Percentiles rank a stretch among this genome's conserved stretches.
phyloP scores from a whole-genome alignment of 1,140 invertebrate species.

The Drosophila pallidifrons region DNA sequence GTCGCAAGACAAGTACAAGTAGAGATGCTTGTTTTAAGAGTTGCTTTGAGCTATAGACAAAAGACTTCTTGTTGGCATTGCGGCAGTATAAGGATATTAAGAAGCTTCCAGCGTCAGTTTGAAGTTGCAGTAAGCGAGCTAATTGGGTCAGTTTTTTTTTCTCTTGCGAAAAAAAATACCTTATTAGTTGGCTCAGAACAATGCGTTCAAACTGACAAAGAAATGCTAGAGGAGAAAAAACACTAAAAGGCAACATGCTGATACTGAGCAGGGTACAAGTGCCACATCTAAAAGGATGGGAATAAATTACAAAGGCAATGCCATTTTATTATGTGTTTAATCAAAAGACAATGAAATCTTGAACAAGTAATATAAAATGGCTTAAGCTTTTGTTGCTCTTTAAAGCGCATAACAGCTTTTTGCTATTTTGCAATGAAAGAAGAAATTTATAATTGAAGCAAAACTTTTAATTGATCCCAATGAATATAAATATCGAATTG shows the following conservation, averaged over 20 bases:
- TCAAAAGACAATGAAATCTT: conserved; percentile 6
- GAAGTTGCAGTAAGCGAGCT: conserved; percentile 55
- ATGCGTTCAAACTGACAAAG: conserved; percentile 16
- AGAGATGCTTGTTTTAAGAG: conserved; percentile 24
- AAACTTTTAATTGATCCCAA: neutral
- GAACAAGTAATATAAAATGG: neutral
- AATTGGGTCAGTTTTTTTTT: conserved; percentile 66
- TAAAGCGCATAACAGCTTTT: too few species aligned
- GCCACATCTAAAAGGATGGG: neutral
- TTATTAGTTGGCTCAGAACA: conserved; percentile 61
- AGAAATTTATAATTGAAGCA: neutral
- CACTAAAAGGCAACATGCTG: conserved; percentile 15
- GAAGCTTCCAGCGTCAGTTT: conserved; percentile 29
- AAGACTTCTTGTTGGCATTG: conserved; percentile 63
- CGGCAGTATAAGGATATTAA: conserved; percentile 32
- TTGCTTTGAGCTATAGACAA: conserved; percentile 63
- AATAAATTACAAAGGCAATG: conserved; percentile 7
- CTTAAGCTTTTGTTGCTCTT: neutral
- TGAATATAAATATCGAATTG: neutral
- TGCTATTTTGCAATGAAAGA: too few species aligned
- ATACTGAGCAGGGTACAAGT: conserved; percentile 9
- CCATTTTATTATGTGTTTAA: neutral
- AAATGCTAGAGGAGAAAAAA: conserved; percentile 8
- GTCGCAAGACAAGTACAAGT: conserved; percentile 15
- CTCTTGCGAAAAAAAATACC: conserved; percentile 38